Base-by-base conservation (phyloP, 2,797 vertebrate genomes). In the Melanogrammus aeglefinus region DNA sequence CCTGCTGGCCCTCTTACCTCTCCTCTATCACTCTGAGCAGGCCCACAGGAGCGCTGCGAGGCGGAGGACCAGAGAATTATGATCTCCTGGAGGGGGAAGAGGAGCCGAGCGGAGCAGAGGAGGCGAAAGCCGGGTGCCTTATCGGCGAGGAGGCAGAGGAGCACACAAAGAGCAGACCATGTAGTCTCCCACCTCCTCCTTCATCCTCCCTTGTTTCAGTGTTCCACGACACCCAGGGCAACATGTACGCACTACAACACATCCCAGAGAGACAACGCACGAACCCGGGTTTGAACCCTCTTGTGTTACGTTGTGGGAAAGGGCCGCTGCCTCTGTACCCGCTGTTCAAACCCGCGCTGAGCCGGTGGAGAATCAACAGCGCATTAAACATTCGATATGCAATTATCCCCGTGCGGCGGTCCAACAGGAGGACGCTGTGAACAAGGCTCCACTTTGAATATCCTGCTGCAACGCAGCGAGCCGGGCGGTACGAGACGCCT, bases 1-100 rank as follows among this genome's bases (percentile, higher is more conserved):
- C 1, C 77, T 75, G 87, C 90, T 91, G 90, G 83, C 89, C 90
- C 89, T 88, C 88, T 90, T 84, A 82, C 78, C 86, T 87, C 74
- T 84, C 77, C 88, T 90, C 90, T 92, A 91, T 92, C 92, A 89
- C 91, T 87, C 79, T 76, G 81, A 90, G 90, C 91, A 93, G 92
- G 86, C 91, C 91, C 88, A 71, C 85, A 47, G 81, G 85, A 86
- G 84, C 72, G 86, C 85, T 83, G 83, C 90, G 88, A 88, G 88
- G 83, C 77, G 84, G 75, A 77, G 81, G 84, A 91, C 87, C 88
- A 86, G 84, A 91, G 89, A 92, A 89, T 92, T 90, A 88, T 76
- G 86, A 83, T 83, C 83, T 80, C 84, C 83, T 88, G 85, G 51
- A 77, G 77, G 78, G 77, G 85, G 77, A 74, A 21, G 18, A 9